phyloP scores from a whole-genome alignment of 2,797 vertebrate genomes.

The Borostomias antarcticus region DNA sequence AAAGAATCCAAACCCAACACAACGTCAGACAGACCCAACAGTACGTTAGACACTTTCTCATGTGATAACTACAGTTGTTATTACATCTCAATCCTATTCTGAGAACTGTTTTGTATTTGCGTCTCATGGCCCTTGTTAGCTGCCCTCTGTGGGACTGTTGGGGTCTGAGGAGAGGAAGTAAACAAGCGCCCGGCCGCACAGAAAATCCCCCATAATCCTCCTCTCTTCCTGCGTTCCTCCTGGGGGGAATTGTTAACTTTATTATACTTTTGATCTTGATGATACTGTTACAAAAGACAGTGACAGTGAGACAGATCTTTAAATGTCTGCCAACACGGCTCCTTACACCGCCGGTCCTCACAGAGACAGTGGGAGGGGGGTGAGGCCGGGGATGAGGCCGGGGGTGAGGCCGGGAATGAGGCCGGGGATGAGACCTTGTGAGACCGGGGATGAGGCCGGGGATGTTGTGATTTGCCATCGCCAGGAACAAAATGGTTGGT shows the following conservation, averaged over 20 bases:
- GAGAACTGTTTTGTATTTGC: constrained; percentile 67
- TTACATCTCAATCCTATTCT: constrained; percentile 69
- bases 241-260: constrained; percentile 82
- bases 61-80: constrained; percentile 64
- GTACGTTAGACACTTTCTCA: constrained; percentile 45
- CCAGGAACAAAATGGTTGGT: constrained; percentile 75
- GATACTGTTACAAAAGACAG: constrained; percentile 82
- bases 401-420: constrained; percentile 74
- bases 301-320: constrained; percentile 84
- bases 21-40: constrained; percentile 30
- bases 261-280: constrained; percentile 83
- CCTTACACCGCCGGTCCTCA: constrained; percentile 68
- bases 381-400: constrained; percentile 77
- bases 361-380: constrained; percentile 76
- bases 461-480: constrained; percentile 66
- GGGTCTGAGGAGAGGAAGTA: constrained; percentile 65
- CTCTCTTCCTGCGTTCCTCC: constrained; percentile 78
- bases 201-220: no score
- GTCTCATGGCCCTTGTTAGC: constrained; percentile 72
- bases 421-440: constrained; percentile 58
- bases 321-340: constrained; percentile 85
- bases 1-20: constrained; percentile 45
- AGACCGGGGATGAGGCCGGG: constrained; percentile 73
- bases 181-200: constrained; percentile 75
- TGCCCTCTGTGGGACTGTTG: constrained; percentile 70